Evolutionary conservation across 2,888 invertebrate species (phyloP).

Genomic region (Drosophila kambysellisi): DNA sequence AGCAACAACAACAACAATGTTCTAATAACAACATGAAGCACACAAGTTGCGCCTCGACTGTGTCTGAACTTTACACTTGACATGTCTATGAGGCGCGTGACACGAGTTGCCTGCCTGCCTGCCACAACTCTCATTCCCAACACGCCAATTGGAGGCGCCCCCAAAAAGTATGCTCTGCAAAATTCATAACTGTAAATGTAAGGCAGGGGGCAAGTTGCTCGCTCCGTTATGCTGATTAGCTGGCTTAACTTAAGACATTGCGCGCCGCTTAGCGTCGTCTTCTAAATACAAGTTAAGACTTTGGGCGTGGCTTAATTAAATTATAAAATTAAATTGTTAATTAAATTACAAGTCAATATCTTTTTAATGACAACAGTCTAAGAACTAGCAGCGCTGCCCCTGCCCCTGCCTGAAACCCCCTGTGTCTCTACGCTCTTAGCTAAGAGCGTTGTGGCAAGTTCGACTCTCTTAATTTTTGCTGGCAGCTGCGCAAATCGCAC

Average conservation of each 20-base stretch:
- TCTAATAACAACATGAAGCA: conserved; percentile 8
- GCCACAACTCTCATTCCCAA: neutral
- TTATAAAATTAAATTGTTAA: conserved; percentile 54
- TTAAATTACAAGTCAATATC: conserved; percentile 57
- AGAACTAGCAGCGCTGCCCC: neutral
- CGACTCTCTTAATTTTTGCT: conserved; percentile 17
- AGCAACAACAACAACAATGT: conserved; percentile 17
- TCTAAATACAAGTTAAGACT: conserved; percentile 24
- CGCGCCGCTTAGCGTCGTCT: neutral
- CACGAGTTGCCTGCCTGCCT: conserved; percentile 3
- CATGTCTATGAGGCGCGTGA: conserved; percentile 35
- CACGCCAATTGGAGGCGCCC: neutral
- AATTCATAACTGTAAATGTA: conserved; percentile 41
- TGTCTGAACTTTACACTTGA: conserved; percentile 44
- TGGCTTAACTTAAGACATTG: conserved; percentile 27
- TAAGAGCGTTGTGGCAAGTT: conserved; percentile 28
- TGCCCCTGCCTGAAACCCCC: neutral
- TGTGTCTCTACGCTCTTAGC: neutral
- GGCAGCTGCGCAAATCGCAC: conserved; percentile 24
- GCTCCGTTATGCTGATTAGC: conserved; percentile 38
- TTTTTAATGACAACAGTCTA: conserved; percentile 25
- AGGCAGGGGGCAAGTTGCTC: neutral
- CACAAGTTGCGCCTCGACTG: conserved; percentile 21
- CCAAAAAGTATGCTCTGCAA: conserved; percentile 36
- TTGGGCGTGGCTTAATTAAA: conserved; percentile 48